Percentiles rank a stretch among this genome's conserved stretches.
Evolutionary conservation across 2,797 vertebrate genomes (phyloP).

Genomic region (Cuniculus paca): DNA sequence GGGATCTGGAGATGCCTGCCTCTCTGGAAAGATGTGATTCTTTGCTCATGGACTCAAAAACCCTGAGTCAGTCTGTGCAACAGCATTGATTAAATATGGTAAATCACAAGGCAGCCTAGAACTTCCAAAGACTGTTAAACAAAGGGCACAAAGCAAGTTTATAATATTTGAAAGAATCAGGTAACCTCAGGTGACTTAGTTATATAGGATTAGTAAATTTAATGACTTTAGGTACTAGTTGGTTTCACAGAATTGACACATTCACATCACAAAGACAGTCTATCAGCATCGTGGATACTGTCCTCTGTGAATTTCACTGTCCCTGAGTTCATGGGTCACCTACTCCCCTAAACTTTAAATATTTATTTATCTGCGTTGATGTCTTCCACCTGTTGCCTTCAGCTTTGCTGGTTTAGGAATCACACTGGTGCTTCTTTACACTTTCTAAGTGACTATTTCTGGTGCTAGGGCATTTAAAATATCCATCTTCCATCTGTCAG

Average conservation of each 20-base stretch:
- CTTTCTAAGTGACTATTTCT: conserved; percentile 5
- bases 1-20: background rate
- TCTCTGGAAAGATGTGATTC: background rate
- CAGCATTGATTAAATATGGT: background rate
- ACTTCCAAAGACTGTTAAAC: background rate
- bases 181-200: background rate
- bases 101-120: rapidly evolving
- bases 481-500: background rate
- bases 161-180: background rate
- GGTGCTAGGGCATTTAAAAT: background rate
- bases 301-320: background rate
- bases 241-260: background rate
- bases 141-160: background rate
- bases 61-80: background rate
- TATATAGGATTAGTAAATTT: background rate
- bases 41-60: background rate
- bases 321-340: background rate
- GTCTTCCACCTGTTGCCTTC: background rate
- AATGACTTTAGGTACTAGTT: background rate
- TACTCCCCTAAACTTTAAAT: background rate
- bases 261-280: background rate
- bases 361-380: background rate
- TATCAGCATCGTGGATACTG: background rate
- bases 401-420: background rate
- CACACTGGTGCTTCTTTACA: background rate